Base-by-base conservation (phyloP, 2,888 invertebrate species). In the Pseudolycoriella hygida region DNA sequence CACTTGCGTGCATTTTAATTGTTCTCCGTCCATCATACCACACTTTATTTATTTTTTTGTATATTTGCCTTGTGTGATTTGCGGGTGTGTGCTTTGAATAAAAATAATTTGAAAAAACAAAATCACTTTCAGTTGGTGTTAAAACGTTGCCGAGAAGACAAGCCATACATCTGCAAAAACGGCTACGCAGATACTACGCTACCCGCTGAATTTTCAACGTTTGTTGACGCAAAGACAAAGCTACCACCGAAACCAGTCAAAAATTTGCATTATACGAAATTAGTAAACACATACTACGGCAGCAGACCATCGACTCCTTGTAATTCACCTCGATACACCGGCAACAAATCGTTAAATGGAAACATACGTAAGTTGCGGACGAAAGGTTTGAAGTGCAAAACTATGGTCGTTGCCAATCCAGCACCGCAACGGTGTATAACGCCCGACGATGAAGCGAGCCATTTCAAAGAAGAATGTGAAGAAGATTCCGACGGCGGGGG, bases 141-240 rank as follows among this genome's bases (percentile, higher is more conserved):
- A 45, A 52, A 52, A 40, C 51, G 52, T 37, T 47, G 51, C 12
- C 45, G 51, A 17, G 51, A 49, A 14, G 52, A 52, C 37, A 45
- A 34, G 44, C 39, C 39, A 31, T 41, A 30, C 42, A 45, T 37
- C 45, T 38, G 25, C 34, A 39, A 5, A 15, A 46, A 42, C 45
- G 42, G 32, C 39, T 34, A 10, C 17, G 32, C 42, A 40, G 37
- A 18, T 17, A 39, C 32, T 18, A 43, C 17, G 15, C 17, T 17
- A 4, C 39, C 15, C 14, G 15, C 8, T 25, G 5, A 25, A 25
- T 25, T 25, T 8, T 25, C 25, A 25, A 4, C 25, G 5, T 6
- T 8, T 5, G 4, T n/a, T 19, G 41, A 20, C 10, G 25, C 40
- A 40, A 18, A 15, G 15, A 11, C 18, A 40, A 40, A 40, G 15